Evolutionary conservation across 2,888 invertebrate genomes (phyloP).

Genomic region (Oxytorus armatus): DNA sequence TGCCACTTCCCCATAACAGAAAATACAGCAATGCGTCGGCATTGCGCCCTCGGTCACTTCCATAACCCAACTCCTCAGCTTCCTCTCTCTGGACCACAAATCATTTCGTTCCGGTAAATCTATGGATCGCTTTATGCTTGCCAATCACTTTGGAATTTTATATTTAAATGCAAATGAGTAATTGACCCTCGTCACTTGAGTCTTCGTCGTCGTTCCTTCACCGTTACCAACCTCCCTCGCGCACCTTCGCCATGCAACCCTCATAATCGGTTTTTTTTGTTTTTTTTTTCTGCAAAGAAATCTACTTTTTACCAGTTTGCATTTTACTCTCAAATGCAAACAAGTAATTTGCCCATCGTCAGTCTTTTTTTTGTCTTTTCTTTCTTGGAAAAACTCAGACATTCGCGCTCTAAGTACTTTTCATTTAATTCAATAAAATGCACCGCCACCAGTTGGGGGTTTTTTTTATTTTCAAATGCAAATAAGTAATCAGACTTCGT

Average conservation of each 20-base stretch:
- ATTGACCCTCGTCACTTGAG: not conserved
- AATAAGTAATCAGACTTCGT: conserved; percentile 35
- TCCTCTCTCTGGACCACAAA: conserved; percentile 35
- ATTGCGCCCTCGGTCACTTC: conserved; percentile 42
- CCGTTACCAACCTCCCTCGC: not conserved
- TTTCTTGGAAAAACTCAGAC: not conserved
- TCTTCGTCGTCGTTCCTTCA: not conserved
- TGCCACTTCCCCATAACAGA: not conserved
- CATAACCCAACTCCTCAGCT: conserved; percentile 26
- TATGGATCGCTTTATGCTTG: conserved; percentile 13
- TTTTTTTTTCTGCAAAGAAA: not conserved
- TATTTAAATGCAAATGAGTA: conserved; percentile 20
- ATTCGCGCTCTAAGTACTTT: not conserved
- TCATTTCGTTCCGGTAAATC: conserved; percentile 6
- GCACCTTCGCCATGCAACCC: not conserved
- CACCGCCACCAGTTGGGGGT: not conserved
- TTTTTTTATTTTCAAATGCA: conserved; percentile 49
- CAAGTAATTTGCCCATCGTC: conserved; percentile 6
- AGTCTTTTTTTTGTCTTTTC: not conserved
- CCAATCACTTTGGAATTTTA: conserved; percentile 4
- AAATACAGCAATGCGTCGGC: conserved; percentile 56
- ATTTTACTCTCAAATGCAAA: conserved; percentile 43
- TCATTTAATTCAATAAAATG: not conserved
- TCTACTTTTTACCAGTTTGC: not conserved
- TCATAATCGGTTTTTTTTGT: conserved; percentile 1